Base-by-base conservation (phyloP, 2,888 invertebrate genomes). In the Epiperipatus broadwayi region DNA sequence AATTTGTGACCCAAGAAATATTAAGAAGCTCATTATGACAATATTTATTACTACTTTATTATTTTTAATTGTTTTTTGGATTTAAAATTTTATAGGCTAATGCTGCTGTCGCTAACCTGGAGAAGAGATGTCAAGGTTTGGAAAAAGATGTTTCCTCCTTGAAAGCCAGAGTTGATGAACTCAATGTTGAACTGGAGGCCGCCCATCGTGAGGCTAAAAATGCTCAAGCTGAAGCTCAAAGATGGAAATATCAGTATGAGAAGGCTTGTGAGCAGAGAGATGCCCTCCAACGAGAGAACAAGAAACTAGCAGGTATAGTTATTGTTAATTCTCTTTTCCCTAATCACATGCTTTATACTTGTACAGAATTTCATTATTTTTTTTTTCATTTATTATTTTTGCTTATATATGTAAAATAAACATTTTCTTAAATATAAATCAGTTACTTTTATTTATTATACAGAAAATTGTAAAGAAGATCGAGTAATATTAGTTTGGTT, bases 191-290 rank as follows among this genome's bases (percentile, higher is more conserved):
- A 61, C 84, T 83, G 65, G 89, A 93, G 57, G 75, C 73, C 54
- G 73, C 77, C 52, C 84, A 89, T 64, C 74, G 87, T 44, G 84
- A 89, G 62, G 70, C 83, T 54, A 78, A 89, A 64, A 73, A 72
- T 66, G 87, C 89, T 64, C 75, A 79, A 56, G 75, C 75, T 46
- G 95, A 97, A 60, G 68, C 91, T 52, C 78, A 80, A 64, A 81
- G 91, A 56, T 70, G 85, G 63, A 73, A 72, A 53, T 84, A 89
- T 58, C 84, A 89, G 63, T 73, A 91, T 61, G 91, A 93, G 68
- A 95, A 95, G 69, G 83, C 87, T 52, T 77, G 87, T 53, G 95
- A 97, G 63, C 77, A 83, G 61, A 91, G 87, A 67, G 85, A 84
- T 58, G 78, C 78, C 55, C 73, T 97, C 51, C 75, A 75, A 53